Evolutionary conservation across 2,797 vertebrate genomes (phyloP).

Genomic region (Chrosomus eos): DNA sequence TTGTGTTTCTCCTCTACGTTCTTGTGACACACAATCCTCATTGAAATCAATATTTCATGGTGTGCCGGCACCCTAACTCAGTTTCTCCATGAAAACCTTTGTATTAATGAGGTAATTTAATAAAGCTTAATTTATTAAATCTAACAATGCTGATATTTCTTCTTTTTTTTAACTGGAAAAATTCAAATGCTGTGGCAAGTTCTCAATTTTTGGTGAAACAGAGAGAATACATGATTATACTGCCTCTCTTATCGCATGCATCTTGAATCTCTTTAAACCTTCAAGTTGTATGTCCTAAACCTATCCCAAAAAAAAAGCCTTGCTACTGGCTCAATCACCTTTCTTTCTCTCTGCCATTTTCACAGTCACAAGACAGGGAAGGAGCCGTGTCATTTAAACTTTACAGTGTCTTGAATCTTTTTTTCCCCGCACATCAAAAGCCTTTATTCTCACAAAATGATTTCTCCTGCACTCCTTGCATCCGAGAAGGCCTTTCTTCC

Average conservation of each 20-base stretch:
- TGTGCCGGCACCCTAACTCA: neutral
- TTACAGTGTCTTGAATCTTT: constrained; percentile 54
- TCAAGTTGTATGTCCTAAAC: neutral
- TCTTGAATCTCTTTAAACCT: constrained; percentile 28
- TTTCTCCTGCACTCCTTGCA: constrained; percentile 50
- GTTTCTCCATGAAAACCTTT: neutral
- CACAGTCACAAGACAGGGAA: constrained; percentile 35
- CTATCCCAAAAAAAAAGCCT: constrained; percentile 48
- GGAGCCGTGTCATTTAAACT: constrained; percentile 44
- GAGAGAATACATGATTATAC: constrained; percentile 19
- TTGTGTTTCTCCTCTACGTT: neutral
- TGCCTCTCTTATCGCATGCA: constrained; percentile 15
- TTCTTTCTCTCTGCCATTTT: constrained; percentile 42
- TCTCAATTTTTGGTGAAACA: neutral
- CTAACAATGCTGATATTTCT: neutral
- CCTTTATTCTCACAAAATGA: constrained; percentile 45
- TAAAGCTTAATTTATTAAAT: constrained; percentile 6
- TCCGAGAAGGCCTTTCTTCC: constrained; percentile 17
- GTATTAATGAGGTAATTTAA: neutral
- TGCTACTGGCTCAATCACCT: neutral
- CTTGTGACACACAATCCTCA: neutral
- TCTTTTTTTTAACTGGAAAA: neutral
- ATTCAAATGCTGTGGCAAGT: neutral
- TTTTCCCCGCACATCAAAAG: constrained; percentile 59
- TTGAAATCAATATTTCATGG: neutral